Evolutionary conservation across 2,797 vertebrate species (phyloP).

Genomic region (Coracias cyanogaster): DNA sequence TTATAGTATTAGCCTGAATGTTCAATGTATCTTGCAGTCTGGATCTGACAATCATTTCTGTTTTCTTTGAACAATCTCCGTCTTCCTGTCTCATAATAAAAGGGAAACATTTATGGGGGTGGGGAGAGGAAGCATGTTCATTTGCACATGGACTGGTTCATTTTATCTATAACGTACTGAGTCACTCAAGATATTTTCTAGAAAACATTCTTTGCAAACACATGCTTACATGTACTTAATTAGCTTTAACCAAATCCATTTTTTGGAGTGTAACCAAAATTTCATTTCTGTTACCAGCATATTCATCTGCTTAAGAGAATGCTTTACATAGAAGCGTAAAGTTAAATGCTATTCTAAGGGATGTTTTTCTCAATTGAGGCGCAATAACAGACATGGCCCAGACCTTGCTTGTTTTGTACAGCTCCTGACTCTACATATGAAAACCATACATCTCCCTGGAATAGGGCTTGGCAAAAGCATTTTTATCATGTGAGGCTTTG

Average conservation of each 20-base stretch:
- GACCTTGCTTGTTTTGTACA: background rate
- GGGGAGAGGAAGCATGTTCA: background rate
- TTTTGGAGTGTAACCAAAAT: background rate
- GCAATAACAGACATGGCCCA: background rate
- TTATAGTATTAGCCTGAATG: background rate
- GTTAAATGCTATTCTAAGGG: background rate
- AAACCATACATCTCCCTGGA: background rate
- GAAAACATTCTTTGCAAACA: background rate
- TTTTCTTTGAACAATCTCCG: slow-evolving; percentile 3
- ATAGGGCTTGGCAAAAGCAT: background rate
- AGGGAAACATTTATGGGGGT: background rate
- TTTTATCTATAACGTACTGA: slow-evolving; percentile 1
- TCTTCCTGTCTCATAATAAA: background rate
- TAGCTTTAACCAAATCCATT: background rate
- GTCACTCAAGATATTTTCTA: background rate
- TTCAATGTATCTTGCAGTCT: background rate
- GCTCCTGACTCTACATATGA: background rate
- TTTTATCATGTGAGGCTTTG: background rate
- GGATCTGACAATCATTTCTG: slow-evolving; percentile 33
- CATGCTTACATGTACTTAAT: background rate
- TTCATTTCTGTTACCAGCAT: background rate
- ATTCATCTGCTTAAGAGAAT: background rate
- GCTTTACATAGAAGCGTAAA: background rate
- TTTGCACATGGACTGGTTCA: background rate
- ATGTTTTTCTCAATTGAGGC: background rate